A percentile compares a stretch with the other conserved stretches of the same genome.
Evolutionary conservation across 2,888 invertebrate genomes (phyloP).

Genomic region (Tachina grossa): DNA sequence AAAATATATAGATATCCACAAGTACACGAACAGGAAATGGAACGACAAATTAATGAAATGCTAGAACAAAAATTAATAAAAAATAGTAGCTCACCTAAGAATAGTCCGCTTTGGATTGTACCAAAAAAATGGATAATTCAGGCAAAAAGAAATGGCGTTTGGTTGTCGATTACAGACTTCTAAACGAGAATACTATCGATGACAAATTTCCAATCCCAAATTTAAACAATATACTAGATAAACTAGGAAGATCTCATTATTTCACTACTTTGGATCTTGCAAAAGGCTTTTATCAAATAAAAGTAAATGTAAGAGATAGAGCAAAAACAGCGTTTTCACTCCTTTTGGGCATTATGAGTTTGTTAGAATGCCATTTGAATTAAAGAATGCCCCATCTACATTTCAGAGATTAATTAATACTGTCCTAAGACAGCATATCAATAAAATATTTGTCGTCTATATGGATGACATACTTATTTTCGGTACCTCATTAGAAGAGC

Average conservation of each 20-base stretch:
- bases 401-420: too few species aligned
- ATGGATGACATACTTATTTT: too few species aligned
- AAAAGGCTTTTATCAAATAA: slow-evolving; percentile 8
- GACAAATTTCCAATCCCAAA: slow-evolving; percentile 25
- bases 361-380: slow-evolving; percentile 10
- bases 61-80: too few species aligned
- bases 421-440: too few species aligned
- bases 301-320: background rate
- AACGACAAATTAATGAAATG: slow-evolving; percentile 49
- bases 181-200: slow-evolving; percentile 8
- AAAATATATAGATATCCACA: slow-evolving; percentile 48
- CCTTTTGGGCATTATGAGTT: slow-evolving; percentile 2
- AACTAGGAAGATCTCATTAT: too few species aligned
- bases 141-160: slow-evolving; percentile 8
- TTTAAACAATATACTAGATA: slow-evolving; percentile 19
- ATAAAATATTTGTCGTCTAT: too few species aligned
- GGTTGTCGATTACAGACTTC: slow-evolving; percentile 11
- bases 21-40: slow-evolving; percentile 27
- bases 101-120: slow-evolving; percentile 16
- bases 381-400: background rate
- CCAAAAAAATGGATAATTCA: slow-evolving; percentile 5
- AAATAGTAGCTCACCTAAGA: too few species aligned
- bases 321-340: background rate
- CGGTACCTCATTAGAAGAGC: too few species aligned
- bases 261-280: too few species aligned